Evolutionary conservation across 2,888 invertebrate genomes (phyloP), one percentile per base, ranked within the genome.

Genomic region (Meandrusa payeni): DNA sequence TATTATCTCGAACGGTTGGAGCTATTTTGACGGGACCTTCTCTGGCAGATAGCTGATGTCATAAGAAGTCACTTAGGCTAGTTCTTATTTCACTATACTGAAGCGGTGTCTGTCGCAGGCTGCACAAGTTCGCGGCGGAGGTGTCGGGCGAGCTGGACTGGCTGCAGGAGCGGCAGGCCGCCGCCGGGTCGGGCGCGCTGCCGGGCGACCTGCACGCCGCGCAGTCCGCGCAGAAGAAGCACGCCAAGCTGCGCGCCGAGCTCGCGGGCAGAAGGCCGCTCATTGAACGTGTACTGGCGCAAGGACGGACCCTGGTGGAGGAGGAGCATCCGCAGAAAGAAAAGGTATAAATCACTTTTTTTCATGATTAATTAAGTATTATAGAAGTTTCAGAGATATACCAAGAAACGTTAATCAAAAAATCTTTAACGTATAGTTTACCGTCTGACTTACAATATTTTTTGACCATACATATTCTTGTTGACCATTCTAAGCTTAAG

Each of bases 81-180:
- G n/a, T n/a, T n/a, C n/a, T n/a, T n/a, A n/a, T n/a, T n/a, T n/a
- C n/a, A n/a, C n/a, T n/a, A n/a, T n/a, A n/a, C n/a, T n/a, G n/a
- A n/a, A 15, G 15, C 4, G 15, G 15, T 4, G 15, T 15, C 2
- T 15, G 2, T 5, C 9, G 9, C 60, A 82, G 83, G 51, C 93
- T 94, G 69, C 97, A 98, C 77, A 97, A 97, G 71, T 97, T 98
- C 75, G 93, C 94, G 1, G 97, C 97, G 62, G 97, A 97, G 65
- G 90, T 97, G 31, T 92, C 93, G 32, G 93, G 94, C 1, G 98
- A 99, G 72, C 88, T 97, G 59, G 97, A 96, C 67, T 99, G 99
- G 99, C 95, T 99, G 52, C 92, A 93, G 23, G 98, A 98, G 74
- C 95, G 97, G 47, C 75, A 93, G 53, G 89, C 92, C 0, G 94